Evolutionary conservation across 2,113 vertebrate species (phyloP), one percentile per base, ranked within the genome.

Genomic region (Archilochus colubris): DNA sequence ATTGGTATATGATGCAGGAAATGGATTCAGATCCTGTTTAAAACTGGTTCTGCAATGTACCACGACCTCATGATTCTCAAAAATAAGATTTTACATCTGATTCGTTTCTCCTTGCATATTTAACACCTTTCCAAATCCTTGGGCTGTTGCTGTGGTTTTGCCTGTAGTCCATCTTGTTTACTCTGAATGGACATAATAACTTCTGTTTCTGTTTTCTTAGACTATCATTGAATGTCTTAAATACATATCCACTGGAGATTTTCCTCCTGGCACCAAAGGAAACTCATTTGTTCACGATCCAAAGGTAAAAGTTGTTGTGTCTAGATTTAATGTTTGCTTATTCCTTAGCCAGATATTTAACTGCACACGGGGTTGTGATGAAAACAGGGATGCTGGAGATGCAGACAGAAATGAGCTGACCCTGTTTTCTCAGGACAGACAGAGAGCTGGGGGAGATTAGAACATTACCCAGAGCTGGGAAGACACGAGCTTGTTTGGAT

Each of bases 191-290:
- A 57, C 12, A 2, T 75, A 63, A 13, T 87, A 82, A 82, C n/a
- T 16, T 86, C 77, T 18, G 36, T 77, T 97, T 97, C 17, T 94
- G 1, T 96, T 97, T 96, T 61, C 93, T 74, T 95, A 99, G 99
- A 99, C 99, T 72, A 99, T 99, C 82, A 99, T 99, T 93, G 99
- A 99, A 97, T 99, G 99, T 88, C 98, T 99, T 25, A 99, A 98
- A 92, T 99, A 99, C 74, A 97, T 99, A 89, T 99, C 98, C 87
- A 98, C 99, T 74, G 99, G 99, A 67, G 99, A 99, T 96, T 99
- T 99, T 92, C 99, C 99, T 77, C 99, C 99, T 87, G 99, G 99
- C 94, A 99, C 98, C 61, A 99, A 99, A 98, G 99, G 99, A 92
- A 98, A 97, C 82, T 98, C 99, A 10, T 99, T 99, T 98, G 99